Conservation (phyloP, 2,797 vertebrate species). For the Chloroceryle amazona region DNA sequence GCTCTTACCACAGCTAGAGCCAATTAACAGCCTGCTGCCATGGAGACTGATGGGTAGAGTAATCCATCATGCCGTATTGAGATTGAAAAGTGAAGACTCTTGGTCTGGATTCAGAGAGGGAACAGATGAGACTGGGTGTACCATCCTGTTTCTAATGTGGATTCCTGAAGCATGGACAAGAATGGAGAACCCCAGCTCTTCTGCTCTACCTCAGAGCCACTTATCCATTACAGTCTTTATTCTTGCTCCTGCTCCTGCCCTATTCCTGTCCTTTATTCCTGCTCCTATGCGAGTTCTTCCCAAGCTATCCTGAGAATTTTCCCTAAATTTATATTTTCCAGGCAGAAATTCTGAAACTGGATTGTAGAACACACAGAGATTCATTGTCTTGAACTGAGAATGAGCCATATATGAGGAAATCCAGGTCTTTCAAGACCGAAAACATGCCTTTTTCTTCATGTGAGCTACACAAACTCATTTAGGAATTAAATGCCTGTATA, state of each 20-base stretch:
- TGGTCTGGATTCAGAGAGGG: neutral
- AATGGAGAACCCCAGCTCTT: neutral
- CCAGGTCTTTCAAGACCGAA: neutral
- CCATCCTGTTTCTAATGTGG: neutral
- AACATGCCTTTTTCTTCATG: neutral
- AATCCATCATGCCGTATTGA: rapidly evolving
- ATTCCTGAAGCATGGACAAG: neutral
- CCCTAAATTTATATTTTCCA: neutral
- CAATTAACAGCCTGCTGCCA: rapidly evolving
- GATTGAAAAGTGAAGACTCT: neutral
- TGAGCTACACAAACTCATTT: neutral
- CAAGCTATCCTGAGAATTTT: neutral
- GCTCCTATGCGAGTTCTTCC: neutral
- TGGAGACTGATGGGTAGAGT: neutral
- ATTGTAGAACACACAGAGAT: neutral
- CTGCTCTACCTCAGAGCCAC: neutral
- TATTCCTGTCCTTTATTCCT: neutral
- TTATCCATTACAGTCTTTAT: neutral
- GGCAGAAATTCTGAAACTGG: neutral
- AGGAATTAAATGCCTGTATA: neutral
- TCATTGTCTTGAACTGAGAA: neutral
- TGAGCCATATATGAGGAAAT: neutral
- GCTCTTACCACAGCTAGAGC: neutral
- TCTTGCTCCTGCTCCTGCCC: neutral
- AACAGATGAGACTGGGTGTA: rapidly evolving